A percentile compares a stretch with the other conserved stretches of the same genome.
Conservation (phyloP, 2,113 vertebrate genomes). For the Diadophis punctatus region DNA sequence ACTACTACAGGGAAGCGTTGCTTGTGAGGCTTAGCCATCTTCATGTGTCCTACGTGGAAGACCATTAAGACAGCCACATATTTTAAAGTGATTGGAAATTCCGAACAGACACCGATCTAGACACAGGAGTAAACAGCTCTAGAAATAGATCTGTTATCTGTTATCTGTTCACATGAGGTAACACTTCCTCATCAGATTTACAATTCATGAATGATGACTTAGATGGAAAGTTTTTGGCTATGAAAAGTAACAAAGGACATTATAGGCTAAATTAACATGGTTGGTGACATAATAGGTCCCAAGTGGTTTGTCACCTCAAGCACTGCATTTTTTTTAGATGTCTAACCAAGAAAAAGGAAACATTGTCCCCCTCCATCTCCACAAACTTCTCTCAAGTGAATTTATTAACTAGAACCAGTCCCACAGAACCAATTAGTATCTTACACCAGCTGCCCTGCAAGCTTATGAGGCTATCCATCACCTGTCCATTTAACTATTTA, state of each 20-base stretch:
- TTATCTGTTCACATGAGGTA: not conserved
- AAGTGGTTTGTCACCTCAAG: slow-evolving; percentile 66
- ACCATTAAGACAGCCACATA: not conserved
- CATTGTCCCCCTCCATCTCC: not conserved
- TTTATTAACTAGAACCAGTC: slow-evolving; percentile 80
- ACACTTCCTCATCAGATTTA: not conserved
- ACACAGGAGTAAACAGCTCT: not conserved
- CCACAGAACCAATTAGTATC: slow-evolving; percentile 81
- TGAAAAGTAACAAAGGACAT: slow-evolving; percentile 38
- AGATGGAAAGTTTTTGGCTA: slow-evolving; percentile 13
- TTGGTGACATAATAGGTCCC: slow-evolving; percentile 51
- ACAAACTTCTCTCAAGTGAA: slow-evolving; percentile 66
- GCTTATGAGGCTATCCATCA: slow-evolving; percentile 81
- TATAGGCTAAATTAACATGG: slow-evolving; percentile 51
- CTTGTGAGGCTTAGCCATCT: not conserved
- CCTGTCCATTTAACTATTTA: slow-evolving; percentile 81
- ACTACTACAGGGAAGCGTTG: not conserved
- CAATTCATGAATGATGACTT: not conserved
- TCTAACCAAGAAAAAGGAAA: slow-evolving; percentile 46
- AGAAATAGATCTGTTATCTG: not conserved
- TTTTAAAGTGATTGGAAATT: not conserved
- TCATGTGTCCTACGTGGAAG: not conserved
- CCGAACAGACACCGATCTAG: not conserved
- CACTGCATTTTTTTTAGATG: slow-evolving; percentile 60
- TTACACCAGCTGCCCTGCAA: slow-evolving; percentile 72